Percentiles rank a stretch among this genome's conserved stretches.
phyloP scores from a whole-genome alignment of 2,888 invertebrate genomes.

The Bellardia bayeri region DNA sequence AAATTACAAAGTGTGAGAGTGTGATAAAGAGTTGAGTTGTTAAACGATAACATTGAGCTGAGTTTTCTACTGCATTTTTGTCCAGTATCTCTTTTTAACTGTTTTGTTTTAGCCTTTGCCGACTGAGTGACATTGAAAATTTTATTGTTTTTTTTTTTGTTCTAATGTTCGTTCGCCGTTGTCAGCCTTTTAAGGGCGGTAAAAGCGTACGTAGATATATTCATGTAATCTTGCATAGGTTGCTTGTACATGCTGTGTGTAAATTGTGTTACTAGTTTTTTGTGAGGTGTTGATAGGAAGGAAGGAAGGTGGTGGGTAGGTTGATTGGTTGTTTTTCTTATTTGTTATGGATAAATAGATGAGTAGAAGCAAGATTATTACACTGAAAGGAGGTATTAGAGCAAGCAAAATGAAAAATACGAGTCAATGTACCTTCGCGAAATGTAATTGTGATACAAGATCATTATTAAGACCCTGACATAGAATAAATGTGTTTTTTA shows the following conservation, averaged over 20 bases:
- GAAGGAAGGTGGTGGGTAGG: background rate
- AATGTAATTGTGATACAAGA: slow-evolving; percentile 12
- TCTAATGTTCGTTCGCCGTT: background rate
- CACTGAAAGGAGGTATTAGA: background rate
- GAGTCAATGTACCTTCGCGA: slow-evolving; percentile 18
- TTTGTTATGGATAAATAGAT: slow-evolving; percentile 1
- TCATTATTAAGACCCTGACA: slow-evolving; percentile 21
- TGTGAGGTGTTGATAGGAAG: background rate
- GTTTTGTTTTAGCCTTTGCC: background rate
- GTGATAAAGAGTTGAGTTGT: slow-evolving; percentile 25
- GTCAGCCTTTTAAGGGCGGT: slow-evolving; percentile 50
- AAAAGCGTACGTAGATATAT: background rate
- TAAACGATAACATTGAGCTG: slow-evolving; percentile 54
- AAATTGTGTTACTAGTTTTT: slow-evolving; percentile 40
- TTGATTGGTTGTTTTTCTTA: background rate
- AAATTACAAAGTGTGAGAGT: slow-evolving; percentile 15
- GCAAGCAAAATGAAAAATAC: background rate
- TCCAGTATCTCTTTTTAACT: slow-evolving; percentile 35
- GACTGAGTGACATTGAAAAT: slow-evolving; percentile 67
- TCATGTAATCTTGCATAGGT: background rate
- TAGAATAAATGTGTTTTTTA: background rate
- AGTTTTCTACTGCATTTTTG: slow-evolving; percentile 12
- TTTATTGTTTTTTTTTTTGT: slow-evolving; percentile 11
- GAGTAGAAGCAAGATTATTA: no score
- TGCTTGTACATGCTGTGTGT: slow-evolving; percentile 17